Evolutionary conservation across 1,140 invertebrate species (phyloP).

Genomic region (Eufriesea mexicana): DNA sequence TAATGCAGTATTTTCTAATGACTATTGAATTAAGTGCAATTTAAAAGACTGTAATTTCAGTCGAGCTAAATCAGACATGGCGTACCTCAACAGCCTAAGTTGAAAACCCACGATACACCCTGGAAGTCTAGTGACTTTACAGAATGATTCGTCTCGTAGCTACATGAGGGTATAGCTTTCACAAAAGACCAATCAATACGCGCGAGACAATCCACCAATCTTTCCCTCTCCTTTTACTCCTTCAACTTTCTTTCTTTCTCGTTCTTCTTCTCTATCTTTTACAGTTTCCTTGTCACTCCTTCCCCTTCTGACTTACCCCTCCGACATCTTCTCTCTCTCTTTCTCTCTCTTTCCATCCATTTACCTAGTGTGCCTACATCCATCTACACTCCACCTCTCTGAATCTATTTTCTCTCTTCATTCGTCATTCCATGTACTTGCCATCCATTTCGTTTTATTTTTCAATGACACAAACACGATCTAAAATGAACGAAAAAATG

Average conservation of each 20-base stretch:
- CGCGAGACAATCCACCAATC: slow-evolving; percentile 77
- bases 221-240: slow-evolving; percentile 60
- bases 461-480: background rate
- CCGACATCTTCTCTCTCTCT: background rate
- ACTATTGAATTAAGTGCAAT: background rate
- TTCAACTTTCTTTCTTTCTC: slow-evolving; percentile 24
- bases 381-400: background rate
- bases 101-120: slow-evolving; percentile 28
- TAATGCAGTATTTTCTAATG: background rate
- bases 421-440: background rate
- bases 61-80: slow-evolving; percentile 46
- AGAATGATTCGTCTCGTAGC: slow-evolving; percentile 50
- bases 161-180: slow-evolving; percentile 73
- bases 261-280: slow-evolving; percentile 12
- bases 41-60: slow-evolving; percentile 1
- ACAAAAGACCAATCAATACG: slow-evolving; percentile 81
- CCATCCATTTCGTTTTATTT: slow-evolving; percentile 42
- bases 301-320: background rate
- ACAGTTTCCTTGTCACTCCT: slow-evolving; percentile 10
- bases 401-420: slow-evolving; percentile 5
- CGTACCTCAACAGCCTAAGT: slow-evolving; percentile 14
- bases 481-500: background rate
- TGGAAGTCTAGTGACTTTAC: slow-evolving; percentile 51
- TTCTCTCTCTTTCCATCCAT: slow-evolving; percentile 29
- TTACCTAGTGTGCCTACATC: background rate